phyloP scores from a whole-genome alignment of 2,113 vertebrate genomes.

The Phycodurus eques region DNA sequence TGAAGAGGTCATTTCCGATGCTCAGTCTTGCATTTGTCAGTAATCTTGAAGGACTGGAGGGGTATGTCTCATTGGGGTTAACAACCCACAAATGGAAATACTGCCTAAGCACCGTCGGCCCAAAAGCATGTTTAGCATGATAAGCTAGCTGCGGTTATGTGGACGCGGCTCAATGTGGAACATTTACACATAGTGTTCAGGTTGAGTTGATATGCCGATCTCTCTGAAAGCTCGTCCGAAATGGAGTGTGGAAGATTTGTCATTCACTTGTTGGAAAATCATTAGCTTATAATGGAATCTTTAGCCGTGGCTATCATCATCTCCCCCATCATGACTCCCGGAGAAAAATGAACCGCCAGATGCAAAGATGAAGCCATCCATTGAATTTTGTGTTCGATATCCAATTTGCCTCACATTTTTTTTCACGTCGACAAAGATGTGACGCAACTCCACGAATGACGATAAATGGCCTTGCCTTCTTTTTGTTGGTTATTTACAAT shows the following conservation, averaged over 20 bases:
- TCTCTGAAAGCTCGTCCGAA: conserved; percentile 7
- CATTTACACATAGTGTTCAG: background rate
- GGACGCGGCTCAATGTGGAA: background rate
- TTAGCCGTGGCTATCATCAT: conserved; percentile 36
- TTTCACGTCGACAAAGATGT: background rate
- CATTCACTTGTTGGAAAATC: conserved; percentile 46
- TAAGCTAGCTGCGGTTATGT: background rate
- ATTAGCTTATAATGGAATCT: conserved; percentile 49
- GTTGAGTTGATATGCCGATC: conserved; percentile 17
- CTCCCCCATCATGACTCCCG: conserved; percentile 46
- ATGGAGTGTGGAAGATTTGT: conserved; percentile 46
- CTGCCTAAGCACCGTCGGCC: background rate
- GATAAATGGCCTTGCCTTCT: background rate
- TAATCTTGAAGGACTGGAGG: background rate
- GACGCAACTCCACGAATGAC: background rate
- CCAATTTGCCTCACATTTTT: conserved; percentile 43
- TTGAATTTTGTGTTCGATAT: conserved; percentile 50
- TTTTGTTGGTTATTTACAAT: background rate
- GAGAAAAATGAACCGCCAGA: conserved; percentile 42
- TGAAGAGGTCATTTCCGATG: background rate
- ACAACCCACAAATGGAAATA: background rate
- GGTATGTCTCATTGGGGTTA: background rate
- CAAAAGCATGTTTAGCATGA: background rate
- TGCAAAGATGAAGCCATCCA: conserved; percentile 44
- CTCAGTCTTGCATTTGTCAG: background rate